Conservation (phyloP, 2,797 vertebrate genomes). For the Malacoraja senta region DNA sequence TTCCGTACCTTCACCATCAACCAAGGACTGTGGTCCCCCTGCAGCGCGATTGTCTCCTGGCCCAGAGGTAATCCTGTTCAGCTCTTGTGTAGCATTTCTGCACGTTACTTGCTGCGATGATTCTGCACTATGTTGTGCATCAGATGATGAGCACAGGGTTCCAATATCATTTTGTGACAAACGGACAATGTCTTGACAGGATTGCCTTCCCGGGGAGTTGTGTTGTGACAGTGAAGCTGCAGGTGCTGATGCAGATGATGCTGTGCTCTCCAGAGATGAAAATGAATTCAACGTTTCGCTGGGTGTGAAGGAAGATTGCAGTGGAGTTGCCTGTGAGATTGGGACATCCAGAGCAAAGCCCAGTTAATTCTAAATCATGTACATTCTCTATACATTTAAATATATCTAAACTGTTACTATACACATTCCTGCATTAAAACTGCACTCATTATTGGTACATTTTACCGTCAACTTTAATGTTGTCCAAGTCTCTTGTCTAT, state of each 20-base stretch:
- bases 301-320: conserved; percentile 64
- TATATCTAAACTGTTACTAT: neutral
- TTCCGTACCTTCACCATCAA: conserved; percentile 43
- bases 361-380: neutral
- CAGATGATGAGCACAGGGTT: conserved; percentile 57
- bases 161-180: conserved; percentile 50
- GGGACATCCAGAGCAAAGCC: neutral
- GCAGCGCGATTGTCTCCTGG: conserved; percentile 46
- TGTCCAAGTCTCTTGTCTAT: neutral
- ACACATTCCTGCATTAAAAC: neutral
- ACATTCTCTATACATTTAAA: neutral
- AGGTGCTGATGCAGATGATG: conserved; percentile 52
- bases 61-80: conserved; percentile 39
- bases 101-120: conserved; percentile 40
- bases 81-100: conserved; percentile 43
- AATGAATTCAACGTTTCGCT: conserved; percentile 66
- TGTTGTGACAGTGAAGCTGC: conserved; percentile 66
- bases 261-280: conserved; percentile 68
- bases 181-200: conserved; percentile 67
- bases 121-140: conserved; percentile 59
- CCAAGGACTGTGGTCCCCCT: conserved; percentile 44
- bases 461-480: neutral
- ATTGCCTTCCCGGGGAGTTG: conserved; percentile 59
- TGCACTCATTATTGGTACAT: neutral
- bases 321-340: conserved; percentile 41